phyloP scores from a whole-genome alignment of 2,113 vertebrate species.

The Tenebrosternarchus preto region DNA sequence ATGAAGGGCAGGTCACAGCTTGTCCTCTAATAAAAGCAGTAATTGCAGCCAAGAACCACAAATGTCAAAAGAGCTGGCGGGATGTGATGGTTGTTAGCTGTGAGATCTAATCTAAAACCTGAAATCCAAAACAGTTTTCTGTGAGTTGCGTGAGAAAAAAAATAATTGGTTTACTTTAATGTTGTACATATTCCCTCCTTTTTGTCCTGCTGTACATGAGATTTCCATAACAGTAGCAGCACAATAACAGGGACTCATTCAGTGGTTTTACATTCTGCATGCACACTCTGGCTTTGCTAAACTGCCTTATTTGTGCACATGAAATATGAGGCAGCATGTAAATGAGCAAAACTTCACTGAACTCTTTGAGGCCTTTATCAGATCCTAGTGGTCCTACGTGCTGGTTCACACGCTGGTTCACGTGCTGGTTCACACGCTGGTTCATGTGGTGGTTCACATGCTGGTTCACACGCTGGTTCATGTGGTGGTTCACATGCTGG shows the following conservation, averaged over 20 bases:
- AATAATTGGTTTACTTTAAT: conserved; percentile 51
- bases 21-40: conserved; percentile 46
- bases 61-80: conserved; percentile 32
- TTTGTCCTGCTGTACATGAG: conserved; percentile 5
- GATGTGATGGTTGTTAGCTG: conserved; percentile 6
- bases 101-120: conserved; percentile 40
- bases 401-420: conserved; percentile 40
- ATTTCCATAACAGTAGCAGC: conserved; percentile 51
- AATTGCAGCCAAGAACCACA: conserved; percentile 35
- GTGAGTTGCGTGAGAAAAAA: conserved; percentile 12
- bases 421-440: conserved; percentile 39
- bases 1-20: conserved; percentile 41
- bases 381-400: conserved; percentile 62
- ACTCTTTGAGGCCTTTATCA: conserved; percentile 71
- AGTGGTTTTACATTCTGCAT: conserved; percentile 44
- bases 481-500: conserved; percentile 42
- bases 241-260: conserved; percentile 33
- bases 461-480: conserved; percentile 40
- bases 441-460: conserved; percentile 48
- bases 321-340: conserved; percentile 56
- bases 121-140: conserved; percentile 37
- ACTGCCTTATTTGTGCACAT: conserved; percentile 46
- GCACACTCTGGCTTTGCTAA: conserved; percentile 36
- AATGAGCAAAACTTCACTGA: conserved; percentile 62
- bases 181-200: background rate